Evolutionary conservation across 2,797 vertebrate species (phyloP).

Genomic region (Craterocephalus amniculus): DNA sequence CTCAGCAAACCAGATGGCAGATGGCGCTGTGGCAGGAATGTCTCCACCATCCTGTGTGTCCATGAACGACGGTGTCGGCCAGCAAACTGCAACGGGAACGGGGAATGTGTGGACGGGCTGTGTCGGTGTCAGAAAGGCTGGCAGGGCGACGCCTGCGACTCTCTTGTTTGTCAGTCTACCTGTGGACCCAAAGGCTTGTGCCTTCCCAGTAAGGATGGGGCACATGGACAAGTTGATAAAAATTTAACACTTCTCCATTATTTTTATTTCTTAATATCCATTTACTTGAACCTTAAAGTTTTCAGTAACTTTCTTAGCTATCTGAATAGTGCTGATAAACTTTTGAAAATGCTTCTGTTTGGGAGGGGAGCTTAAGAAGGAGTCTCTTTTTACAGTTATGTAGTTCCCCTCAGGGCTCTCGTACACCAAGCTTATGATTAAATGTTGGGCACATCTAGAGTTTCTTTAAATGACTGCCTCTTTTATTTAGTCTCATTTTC

Average conservation of each 20-base stretch:
- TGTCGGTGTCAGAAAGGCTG: constrained; percentile 83
- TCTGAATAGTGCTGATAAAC: background rate
- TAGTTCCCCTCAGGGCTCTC: background rate
- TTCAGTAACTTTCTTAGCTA: background rate
- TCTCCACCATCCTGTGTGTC: constrained; percentile 91
- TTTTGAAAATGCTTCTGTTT: background rate
- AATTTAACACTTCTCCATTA: background rate
- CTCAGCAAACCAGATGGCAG: constrained; percentile 41
- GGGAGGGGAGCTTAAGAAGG: background rate
- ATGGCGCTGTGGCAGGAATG: constrained; percentile 89
- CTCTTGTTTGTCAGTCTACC: constrained; percentile 82
- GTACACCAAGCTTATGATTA: background rate
- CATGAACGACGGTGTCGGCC: constrained; percentile 85
- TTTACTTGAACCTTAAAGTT: background rate
- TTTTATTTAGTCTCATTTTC: background rate
- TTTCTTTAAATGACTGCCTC: background rate
- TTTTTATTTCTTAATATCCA: background rate
- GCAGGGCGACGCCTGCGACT: constrained; percentile 77
- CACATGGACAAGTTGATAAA: background rate
- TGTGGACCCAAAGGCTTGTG: constrained; percentile 86
- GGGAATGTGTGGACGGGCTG: constrained; percentile 82
- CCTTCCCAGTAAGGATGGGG: constrained; percentile 79
- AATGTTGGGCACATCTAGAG: background rate
- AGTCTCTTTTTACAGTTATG: background rate
- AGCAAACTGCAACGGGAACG: constrained; percentile 83